A percentile compares a stretch with the other conserved stretches of the same genome.
phyloP scores from a whole-genome alignment of 2,888 invertebrate species.

The Andrena flavipes region DNA sequence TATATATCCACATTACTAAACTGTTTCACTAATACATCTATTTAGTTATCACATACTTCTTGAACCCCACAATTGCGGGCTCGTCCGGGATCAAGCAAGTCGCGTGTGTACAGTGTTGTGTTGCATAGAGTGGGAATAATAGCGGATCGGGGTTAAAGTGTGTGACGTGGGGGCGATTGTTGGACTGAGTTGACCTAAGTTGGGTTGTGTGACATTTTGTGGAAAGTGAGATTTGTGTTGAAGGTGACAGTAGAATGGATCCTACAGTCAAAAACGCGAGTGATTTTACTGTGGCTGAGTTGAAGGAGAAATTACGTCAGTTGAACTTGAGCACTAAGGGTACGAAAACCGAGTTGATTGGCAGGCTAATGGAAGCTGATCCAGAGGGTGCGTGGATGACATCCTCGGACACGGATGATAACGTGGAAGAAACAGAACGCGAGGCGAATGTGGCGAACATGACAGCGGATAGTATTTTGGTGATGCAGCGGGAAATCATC shows the following conservation, averaged over 20 bases:
- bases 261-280: background rate
- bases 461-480: background rate
- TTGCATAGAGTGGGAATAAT: no score
- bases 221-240: background rate
- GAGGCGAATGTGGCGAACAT: background rate
- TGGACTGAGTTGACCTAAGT: no score
- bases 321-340: background rate
- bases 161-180: no score
- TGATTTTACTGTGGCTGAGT: background rate
- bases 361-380: slow-evolving; percentile 4
- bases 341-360: background rate
- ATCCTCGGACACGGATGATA: background rate
- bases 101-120: background rate
- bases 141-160: no score
- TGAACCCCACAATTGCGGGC: background rate
- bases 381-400: background rate
- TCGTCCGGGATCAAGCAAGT: background rate
- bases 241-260: background rate
- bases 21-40: no score
- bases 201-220: background rate
- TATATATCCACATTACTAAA: no score
- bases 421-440: background rate
- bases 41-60: no score
- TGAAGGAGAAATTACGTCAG: background rate
- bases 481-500: no score